Percentiles rank a stretch among this genome's conserved stretches.
phyloP scores from a whole-genome alignment of 2,113 vertebrate species.

The Xiphorhynchus elegans region DNA sequence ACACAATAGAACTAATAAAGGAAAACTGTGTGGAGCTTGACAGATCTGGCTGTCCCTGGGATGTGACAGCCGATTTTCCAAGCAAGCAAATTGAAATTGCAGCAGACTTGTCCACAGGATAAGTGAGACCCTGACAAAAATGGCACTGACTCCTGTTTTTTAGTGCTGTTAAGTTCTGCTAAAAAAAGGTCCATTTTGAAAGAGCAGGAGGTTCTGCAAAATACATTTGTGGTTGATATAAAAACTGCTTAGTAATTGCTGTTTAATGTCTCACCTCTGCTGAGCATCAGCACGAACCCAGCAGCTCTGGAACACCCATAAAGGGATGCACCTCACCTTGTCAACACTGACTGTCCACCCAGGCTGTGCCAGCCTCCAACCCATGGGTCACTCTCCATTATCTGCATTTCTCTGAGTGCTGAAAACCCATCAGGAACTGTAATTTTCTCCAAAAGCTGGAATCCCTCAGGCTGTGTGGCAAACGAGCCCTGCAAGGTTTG shows the following conservation, averaged over 20 bases:
- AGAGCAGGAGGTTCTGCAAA: background rate
- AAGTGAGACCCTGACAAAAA: slow-evolving; percentile 47
- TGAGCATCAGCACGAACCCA: background rate
- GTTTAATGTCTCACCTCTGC: background rate
- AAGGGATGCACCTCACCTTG: background rate
- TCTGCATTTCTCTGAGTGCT: background rate
- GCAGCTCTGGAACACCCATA: background rate
- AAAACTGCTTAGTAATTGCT: background rate
- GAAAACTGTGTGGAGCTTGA: slow-evolving; percentile 46
- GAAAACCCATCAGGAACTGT: slow-evolving; percentile 42
- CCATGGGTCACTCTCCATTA: background rate
- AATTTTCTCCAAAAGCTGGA: slow-evolving; percentile 34
- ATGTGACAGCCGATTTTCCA: slow-evolving; percentile 62
- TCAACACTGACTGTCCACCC: background rate
- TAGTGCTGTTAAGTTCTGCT: background rate
- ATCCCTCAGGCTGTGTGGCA: background rate
- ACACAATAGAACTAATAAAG: slow-evolving; percentile 60
- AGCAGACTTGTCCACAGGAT: slow-evolving; percentile 8
- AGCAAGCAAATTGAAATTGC: slow-evolving; percentile 49
- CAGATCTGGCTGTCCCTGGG: slow-evolving; percentile 65
- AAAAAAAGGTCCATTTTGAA: background rate
- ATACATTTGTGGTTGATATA: background rate
- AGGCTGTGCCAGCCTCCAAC: background rate
- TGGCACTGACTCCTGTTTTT: background rate
- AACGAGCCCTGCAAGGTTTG: background rate